Conservation (phyloP, 2,113 vertebrate species). For the Xenotilapia flavipinnis region DNA sequence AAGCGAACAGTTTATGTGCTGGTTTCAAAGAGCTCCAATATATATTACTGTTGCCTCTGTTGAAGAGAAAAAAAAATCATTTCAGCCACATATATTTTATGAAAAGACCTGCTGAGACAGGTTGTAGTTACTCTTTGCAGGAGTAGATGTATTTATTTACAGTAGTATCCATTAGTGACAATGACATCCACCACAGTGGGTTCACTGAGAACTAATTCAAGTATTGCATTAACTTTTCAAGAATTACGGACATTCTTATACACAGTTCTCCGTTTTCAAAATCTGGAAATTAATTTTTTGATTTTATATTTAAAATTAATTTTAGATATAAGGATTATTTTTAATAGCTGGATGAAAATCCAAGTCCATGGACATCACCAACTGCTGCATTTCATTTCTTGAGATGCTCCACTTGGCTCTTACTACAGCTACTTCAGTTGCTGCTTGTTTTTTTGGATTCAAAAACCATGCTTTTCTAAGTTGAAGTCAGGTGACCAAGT, state of each 20-base stretch:
- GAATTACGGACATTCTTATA: neutral
- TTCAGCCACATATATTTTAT: neutral
- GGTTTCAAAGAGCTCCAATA: neutral
- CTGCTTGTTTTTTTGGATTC: neutral
- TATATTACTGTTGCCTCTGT: neutral
- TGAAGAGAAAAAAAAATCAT: neutral
- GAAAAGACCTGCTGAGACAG: neutral
- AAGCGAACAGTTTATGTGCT: neutral
- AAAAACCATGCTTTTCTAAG: neutral
- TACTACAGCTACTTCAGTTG: neutral
- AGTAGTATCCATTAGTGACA: neutral
- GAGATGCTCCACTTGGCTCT: rapidly evolving
- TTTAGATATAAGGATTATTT: neutral
- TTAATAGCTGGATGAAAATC: neutral
- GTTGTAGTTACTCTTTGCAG: neutral
- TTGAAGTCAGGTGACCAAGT: neutral
- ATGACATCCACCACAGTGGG: neutral
- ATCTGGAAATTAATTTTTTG: neutral
- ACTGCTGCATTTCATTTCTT: neutral
- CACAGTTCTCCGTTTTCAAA: neutral
- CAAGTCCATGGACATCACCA: neutral
- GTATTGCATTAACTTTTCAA: neutral
- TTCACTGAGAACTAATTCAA: neutral
- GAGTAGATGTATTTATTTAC: neutral
- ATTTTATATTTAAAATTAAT: neutral